Evolutionary conservation across 2,113 vertebrate genomes (phyloP), one percentile per base, ranked within the genome.

Genomic region (Ornithorhynchus anatinus): DNA sequence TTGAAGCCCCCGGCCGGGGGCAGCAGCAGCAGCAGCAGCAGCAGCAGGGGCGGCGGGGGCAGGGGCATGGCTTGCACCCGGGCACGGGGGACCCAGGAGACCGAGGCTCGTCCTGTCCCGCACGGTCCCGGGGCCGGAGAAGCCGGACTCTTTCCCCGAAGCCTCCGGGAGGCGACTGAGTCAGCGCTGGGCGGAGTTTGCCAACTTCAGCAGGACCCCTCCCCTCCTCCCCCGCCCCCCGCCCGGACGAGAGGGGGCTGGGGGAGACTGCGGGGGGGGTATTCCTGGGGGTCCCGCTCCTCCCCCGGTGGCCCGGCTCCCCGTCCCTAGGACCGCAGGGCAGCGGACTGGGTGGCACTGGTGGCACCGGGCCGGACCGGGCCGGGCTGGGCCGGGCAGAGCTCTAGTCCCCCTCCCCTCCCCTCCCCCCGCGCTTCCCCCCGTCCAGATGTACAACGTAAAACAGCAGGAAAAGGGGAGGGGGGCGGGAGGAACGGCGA

Each of bases 1-100:
- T 97, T 98, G 90, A 97, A 97, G 73, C 84, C 90, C 39, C 91
- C 89, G 35, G 85, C 86, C 68, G 91, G 80, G 43, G 78, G 77
- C n/a, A 88, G 85, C 67, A 69, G 82, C 54, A 70, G 81, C 65
- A 86, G 47, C 35, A 85, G 63, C 44, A 92, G 64, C 19, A 89
- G 69, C 31, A 74, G 59, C 75, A 56, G 77, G 20, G 2, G 40
- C 22, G 22, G 47, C 23, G 15, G 45, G 23, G 8, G 58, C 13
- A 14, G 11, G n/a, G n/a, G n/a, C n/a, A n/a, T n/a, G n/a, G n/a
- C n/a, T n/a, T n/a, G n/a, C n/a, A n/a, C n/a, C 22, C 63, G 69
- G 74, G 48, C 52, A 45, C 50, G 52, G 61, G 50, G 72, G 50
- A 83, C 65, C 38, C 71, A 31, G 77, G 77, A 47, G 80, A 33